phyloP scores from a whole-genome alignment of 2,113 vertebrate species.

The Pipra filicauda region DNA sequence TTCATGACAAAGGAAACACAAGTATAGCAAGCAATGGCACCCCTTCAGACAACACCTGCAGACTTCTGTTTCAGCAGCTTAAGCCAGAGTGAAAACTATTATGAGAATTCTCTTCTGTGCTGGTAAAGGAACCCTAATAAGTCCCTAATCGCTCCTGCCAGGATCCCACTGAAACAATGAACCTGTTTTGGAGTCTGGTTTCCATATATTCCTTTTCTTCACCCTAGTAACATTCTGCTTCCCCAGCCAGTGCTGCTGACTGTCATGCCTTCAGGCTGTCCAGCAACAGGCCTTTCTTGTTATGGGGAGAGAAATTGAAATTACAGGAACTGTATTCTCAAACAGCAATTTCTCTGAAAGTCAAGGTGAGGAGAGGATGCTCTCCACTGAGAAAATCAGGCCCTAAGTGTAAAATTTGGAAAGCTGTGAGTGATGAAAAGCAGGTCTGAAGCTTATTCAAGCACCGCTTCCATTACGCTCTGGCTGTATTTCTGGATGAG shows the following conservation, averaged over 20 bases:
- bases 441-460: conserved; percentile 18
- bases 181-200: neutral
- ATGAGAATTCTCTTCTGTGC: neutral
- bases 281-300: neutral
- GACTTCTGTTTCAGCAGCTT: neutral
- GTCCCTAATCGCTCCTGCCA: neutral
- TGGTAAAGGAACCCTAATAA: neutral
- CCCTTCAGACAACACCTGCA: neutral
- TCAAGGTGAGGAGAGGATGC: neutral
- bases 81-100: neutral
- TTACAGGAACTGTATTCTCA: neutral
- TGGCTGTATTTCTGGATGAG: conserved; percentile 26
- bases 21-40: neutral
- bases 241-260: neutral
- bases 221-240: neutral
- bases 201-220: neutral
- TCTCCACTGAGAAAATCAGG: neutral
- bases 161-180: neutral
- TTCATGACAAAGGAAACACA: neutral
- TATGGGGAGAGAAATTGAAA: neutral
- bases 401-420: conserved; percentile 6
- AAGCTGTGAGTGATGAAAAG: neutral
- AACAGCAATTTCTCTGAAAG: neutral
- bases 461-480: neutral
- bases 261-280: neutral